phyloP scores from a whole-genome alignment of 2,113 vertebrate genomes.

The Lepus timidus region DNA sequence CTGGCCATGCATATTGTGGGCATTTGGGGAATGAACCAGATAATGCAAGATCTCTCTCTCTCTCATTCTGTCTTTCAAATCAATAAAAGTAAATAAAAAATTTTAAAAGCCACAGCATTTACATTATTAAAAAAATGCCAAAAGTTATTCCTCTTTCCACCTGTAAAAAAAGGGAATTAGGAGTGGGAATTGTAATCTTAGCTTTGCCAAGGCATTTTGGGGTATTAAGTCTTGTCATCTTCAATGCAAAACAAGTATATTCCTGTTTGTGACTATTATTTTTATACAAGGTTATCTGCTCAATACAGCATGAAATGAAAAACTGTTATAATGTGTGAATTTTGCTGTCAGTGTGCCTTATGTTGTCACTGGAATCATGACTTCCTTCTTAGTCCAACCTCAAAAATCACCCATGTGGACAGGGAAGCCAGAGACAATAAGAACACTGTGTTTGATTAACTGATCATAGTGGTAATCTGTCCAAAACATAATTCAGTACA shows the following conservation, averaged over 20 bases:
- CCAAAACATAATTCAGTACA: slow-evolving; percentile 78
- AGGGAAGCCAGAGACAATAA: slow-evolving; percentile 54
- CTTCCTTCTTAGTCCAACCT: slow-evolving; percentile 69
- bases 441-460: slow-evolving; percentile 62
- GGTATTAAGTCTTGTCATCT: slow-evolving; percentile 22
- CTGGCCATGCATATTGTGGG: no score
- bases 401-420: slow-evolving; percentile 69
- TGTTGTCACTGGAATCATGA: slow-evolving; percentile 52
- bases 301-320: slow-evolving; percentile 46
- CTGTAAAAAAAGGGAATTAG: slow-evolving; percentile 8
- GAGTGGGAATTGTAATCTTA: neutral
- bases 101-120: no score
- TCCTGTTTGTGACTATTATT: neutral
- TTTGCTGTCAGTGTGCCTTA: slow-evolving; percentile 55
- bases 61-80: no score
- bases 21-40: no score
- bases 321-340: slow-evolving; percentile 69
- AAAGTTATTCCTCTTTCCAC: slow-evolving; percentile 38
- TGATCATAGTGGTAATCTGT: slow-evolving; percentile 76
- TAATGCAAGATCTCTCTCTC: no score
- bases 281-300: slow-evolving; percentile 26
- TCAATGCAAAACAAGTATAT: slow-evolving; percentile 25
- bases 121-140: neutral
- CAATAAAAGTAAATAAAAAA: no score
- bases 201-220: slow-evolving; percentile 3